Base-by-base conservation (phyloP, 1,140 invertebrate species). In the Drosophila ercepeae region DNA sequence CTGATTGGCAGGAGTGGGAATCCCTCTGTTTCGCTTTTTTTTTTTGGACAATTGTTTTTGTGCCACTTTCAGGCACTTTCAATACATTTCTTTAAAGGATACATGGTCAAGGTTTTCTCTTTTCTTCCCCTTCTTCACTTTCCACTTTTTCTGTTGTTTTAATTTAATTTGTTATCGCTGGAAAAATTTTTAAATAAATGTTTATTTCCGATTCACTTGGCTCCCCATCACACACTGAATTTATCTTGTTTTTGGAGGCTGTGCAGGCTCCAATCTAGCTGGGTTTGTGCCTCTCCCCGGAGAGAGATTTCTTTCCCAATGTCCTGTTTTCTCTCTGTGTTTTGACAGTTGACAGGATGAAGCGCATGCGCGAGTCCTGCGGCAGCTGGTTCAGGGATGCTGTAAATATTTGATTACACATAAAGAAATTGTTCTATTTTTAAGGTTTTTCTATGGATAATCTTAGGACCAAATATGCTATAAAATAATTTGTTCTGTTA, bases 321-420 rank as follows among this genome's bases (percentile, higher is more conserved):
- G 25, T 53, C 27, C 11, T 6, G 1, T 2, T 1, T 9, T n/a
- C 29, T 42, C 27, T 16, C 25, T 11, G 32, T 82, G 78, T 75
- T 83, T 78, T 83, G 75, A 78, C 75, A 65, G 46, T 49, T 65
- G 29, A 9, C 32, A 39, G 42, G 32, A 34, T 39, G 29, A n/a
- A 48, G 67, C 67, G 55, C 68, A 77, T 19, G 49, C 60, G 51
- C 41, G 5, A 34, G 34, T 16, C 14, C 13, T 42, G 34, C 55
- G 60, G 70, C 70, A 78, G 72, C n/a, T 65, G 72, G 21, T 14
- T 54, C 81, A 84, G 81, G 81, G 81, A 86, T 84, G 81, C 81
- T 84, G 79, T 45, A 11, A 5, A 4, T 21, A 0, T 4, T 0
- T 7, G 16, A 32, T 0, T 64, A 32, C 75, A 78, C 60, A 14